These are phyloP conservation scores for Wasmannia auropunctata DNA, from an alignment of 1,140 invertebrate species.

Conservation along the genomic window DNA sequence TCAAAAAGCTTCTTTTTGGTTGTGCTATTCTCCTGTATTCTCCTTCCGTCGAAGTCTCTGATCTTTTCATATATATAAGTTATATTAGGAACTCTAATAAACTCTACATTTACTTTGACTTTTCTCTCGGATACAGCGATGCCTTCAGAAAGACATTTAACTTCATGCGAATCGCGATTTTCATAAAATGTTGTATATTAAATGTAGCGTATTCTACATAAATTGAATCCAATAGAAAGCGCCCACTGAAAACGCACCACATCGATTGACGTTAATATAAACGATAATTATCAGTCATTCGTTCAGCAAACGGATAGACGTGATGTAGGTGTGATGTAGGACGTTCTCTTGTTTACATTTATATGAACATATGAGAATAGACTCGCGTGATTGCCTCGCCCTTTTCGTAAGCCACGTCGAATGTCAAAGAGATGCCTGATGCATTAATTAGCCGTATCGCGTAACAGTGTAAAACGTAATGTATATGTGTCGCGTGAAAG, in stretches of 20 bases:
- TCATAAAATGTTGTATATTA: not conserved
- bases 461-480: not conserved
- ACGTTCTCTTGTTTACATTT: conserved; percentile 14
- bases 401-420: conserved; percentile 19
- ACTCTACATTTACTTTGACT: conserved; percentile 1
- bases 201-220: not conserved
- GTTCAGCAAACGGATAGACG: conserved; percentile 3
- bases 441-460: not conserved
- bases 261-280: conserved; percentile 5
- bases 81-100: conserved; percentile 1
- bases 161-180: not conserved
- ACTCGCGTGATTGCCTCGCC: conserved; percentile 3
- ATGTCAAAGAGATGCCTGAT: conserved; percentile 1
- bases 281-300: conserved; percentile 2
- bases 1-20: not conserved
- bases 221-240: not conserved
- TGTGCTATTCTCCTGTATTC: not conserved
- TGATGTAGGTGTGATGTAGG: conserved; percentile 18
- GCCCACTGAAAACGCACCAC: not conserved
- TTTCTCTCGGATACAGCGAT: not conserved
- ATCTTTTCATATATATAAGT: not conserved
- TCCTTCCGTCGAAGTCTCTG: not conserved
- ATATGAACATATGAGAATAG: not conserved
- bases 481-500: not conserved
- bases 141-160: not conserved